Base-by-base conservation (phyloP, 2,888 invertebrate species). In the Diplolepis rosae region DNA sequence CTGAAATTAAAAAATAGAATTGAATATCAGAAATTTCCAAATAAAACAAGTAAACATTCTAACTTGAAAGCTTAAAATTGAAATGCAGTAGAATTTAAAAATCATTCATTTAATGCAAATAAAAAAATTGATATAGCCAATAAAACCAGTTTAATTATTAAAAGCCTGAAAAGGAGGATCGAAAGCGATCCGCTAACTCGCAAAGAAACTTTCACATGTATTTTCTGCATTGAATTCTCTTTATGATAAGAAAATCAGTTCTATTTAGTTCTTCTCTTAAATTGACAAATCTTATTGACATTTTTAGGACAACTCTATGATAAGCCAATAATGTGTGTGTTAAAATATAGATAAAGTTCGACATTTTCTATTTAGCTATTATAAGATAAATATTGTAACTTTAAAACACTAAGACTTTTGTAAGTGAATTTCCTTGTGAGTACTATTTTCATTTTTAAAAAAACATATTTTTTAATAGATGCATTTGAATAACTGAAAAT, bases 1-100 rank as follows among this genome's bases (percentile, higher is more conserved):
- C 96, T 96, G 89, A 70, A 89, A 85, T 45, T 1, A 39, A 61
- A n/a, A 68, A 50, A 50, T 45, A 61, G 61, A 42, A 67, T 13
- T 24, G 11, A 6, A 22, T 24, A 32, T 35, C 22, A 61, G 22
- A 13, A 13, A 35, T 45, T 18, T 45, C 18, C 24, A n/a, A 22
- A 32, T 11, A 5, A 52, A 13, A n/a, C 7, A 42, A 42, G 11
- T 11, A 50, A 24, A 11, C 3, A 50, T 11, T 22, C 1, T 11
- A 50, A 51, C 27, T 27, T 27, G n/a, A 51, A 50, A 51, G 18
- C 18, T 9, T 9, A 52, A 7, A 6, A 30, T 56, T 61, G 30
- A 18, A 30, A 54, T 30, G 24, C 22, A 39, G n/a, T n/a, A n/a
- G n/a, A n/a, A n/a, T n/a, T n/a, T n/a, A n/a, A n/a, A n/a, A n/a